Conservation (phyloP, 2,888 invertebrate species). For the Tachystola acroxantha region DNA sequence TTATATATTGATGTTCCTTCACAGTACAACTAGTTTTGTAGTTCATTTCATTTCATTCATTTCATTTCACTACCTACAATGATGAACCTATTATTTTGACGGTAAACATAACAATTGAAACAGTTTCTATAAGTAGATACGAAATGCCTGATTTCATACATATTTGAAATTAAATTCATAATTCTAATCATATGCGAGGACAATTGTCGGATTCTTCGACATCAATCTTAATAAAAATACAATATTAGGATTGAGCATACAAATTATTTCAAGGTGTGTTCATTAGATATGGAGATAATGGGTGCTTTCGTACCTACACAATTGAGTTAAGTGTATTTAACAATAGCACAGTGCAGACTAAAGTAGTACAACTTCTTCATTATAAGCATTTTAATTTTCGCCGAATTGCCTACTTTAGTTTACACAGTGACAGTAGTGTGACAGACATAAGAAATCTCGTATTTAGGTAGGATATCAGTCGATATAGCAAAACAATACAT, state of each 20-base stretch:
- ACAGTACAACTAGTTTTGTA: no score
- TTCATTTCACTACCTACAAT: no score
- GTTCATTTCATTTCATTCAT: no score
- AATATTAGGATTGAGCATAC: constrained; percentile 23
- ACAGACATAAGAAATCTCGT: constrained; percentile 42
- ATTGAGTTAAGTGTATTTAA: constrained; percentile 38
- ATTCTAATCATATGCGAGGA: no score
- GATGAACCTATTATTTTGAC: no score
- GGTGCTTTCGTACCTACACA: constrained; percentile 52
- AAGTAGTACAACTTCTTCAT: background rate
- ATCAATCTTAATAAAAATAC: constrained; percentile 15
- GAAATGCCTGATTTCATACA: no score
- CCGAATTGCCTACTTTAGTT: background rate
- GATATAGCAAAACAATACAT: constrained; percentile 51
- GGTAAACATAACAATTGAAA: no score
- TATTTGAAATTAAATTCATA: no score
- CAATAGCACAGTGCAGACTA: constrained; percentile 27
- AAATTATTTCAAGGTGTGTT: constrained; percentile 30
- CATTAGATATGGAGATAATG: constrained; percentile 36
- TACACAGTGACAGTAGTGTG: constrained; percentile 20
- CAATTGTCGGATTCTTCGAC: background rate
- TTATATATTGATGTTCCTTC: no score
- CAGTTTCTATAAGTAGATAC: no score
- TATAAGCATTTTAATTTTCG: background rate
- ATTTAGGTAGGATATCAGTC: constrained; percentile 43